Evolutionary conservation across 37 sponge, comb jelly and placozoan species (phyloP), one percentile per base, ranked within the genome.

Genomic region (Dysidea cf. avara): DNA sequence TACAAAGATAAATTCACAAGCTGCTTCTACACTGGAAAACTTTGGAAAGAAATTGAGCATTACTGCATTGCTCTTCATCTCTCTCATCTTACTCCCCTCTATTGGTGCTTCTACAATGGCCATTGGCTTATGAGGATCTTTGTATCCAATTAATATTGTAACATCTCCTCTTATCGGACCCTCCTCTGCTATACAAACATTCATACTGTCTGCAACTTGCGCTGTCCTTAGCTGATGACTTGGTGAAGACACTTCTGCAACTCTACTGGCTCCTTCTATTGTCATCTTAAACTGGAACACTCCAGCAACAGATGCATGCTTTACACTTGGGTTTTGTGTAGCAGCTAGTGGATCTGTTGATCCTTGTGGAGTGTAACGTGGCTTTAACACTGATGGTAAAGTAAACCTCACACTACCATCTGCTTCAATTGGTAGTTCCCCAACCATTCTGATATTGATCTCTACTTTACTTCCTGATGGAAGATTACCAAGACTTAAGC

Each of bases 401-500:
- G n/a, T n/a, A n/a, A n/a, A n/a, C n/a, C n/a, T n/a, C n/a, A n/a
- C n/a, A 26, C n/a, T n/a, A 21, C 47, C 40, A 36, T 40, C 47
- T 68, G 53, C 62, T 32, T 72, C 63, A 64, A 72, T 50, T 18
- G 51, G 78, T 53, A 89, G 59, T 81, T 83, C 76, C 17, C 81
- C 80, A 26, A 76, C 80, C 50, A 89, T 57, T 43, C 76, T 73
- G n/a, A 90, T 61, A 40, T 66, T 48, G 39, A 90, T 18, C 55
- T 84, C 60, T 25, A 86, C 91, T 11, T 77, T 72, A 22, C 60
- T 68, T 33, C 69, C 49, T 13, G 86, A 82, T 37, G 91, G 87
- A 21, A 90, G 79, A 49, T 90, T 90, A 14, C 91, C 91, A 66
- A n/a, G n/a, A n/a, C n/a, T n/a, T n/a, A n/a, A n/a, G n/a, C n/a